Base-by-base conservation (phyloP, 2,888 invertebrate genomes). In the Protodeltote pygarga region DNA sequence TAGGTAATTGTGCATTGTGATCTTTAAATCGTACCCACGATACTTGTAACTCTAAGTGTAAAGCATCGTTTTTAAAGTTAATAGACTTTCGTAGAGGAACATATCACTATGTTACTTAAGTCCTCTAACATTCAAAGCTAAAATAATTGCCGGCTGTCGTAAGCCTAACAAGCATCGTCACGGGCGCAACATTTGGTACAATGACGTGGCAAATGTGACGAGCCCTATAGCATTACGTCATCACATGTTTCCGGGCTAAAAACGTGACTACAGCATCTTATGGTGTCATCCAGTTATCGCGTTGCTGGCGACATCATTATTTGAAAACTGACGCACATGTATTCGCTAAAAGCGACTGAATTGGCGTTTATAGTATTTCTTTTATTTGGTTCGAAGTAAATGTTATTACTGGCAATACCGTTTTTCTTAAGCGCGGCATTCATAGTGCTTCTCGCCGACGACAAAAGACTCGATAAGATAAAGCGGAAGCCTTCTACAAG, bases 121-220 rank as follows among this genome's bases (percentile, higher is more conserved):
- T 16, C 35, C 32, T n/a, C n/a, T 44, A 27, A 52, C 42, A 54
- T 61, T 31, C 27, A 42, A 58, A 45, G 41, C 32, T 46, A 40
- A 42, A 33, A 65, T 65, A 60, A 50, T 61, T 52, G 62, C 45
- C 27, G 41, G 41, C 47, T 50, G 28, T 50, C 50, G 41, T 32
- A 20, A n/a, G 19, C 16, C 29, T 45, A 69, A 61, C 45, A 49
- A 53, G 66, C 66, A 46, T 35, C 46, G 66, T 70, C 70, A 70
- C 32, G 49, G 35, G 29, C 48, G 33, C 66, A 58, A 70, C 63
- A 70, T 66, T 65, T 62, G 42, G 53, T 21, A 19, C 38, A 42
- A 58, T 66, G 66, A 70, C 54, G 41, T 42, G 49, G 71, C 66
- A 62, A 28, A 35, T 61, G 48, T 46, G 51, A 48, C 41, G 58